phyloP scores from a whole-genome alignment of 2,888 invertebrate genomes.

The Linnaemya vulpina region DNA sequence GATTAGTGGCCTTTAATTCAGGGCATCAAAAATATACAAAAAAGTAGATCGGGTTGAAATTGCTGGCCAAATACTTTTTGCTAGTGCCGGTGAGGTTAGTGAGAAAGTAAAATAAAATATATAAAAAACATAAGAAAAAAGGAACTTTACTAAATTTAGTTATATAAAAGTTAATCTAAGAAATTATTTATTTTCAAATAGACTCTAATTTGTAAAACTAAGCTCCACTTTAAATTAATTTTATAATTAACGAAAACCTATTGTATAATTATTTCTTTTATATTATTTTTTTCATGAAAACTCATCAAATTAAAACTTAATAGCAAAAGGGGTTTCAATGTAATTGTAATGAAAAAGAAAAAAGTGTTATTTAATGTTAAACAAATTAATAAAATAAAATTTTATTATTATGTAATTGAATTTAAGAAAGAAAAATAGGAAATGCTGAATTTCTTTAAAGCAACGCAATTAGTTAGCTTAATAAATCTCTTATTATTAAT shows the following conservation, averaged over 20 bases:
- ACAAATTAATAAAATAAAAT: constrained; percentile 32
- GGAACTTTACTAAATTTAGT: constrained; percentile 22
- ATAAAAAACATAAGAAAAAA: too few species aligned
- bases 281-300: constrained; percentile 12
- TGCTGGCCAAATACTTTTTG: too few species aligned
- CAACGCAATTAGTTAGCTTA: constrained; percentile 70
- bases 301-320: constrained; percentile 40
- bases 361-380: constrained; percentile 58
- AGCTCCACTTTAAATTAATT: neutral
- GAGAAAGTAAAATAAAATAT: too few species aligned
- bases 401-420: constrained; percentile 49
- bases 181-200: neutral
- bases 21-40: too few species aligned
- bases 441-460: constrained; percentile 54
- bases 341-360: constrained; percentile 52
- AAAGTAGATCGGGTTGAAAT: too few species aligned
- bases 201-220: constrained; percentile 8
- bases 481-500: constrained; percentile 60
- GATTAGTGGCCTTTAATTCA: too few species aligned
- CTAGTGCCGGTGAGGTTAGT: too few species aligned
- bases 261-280: too few species aligned
- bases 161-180: constrained; percentile 12
- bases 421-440: constrained; percentile 58
- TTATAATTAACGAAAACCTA: neutral
- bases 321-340: constrained; percentile 69